Conservation (phyloP, 2,113 vertebrate genomes). For the Beaufortia kweichowensis region DNA sequence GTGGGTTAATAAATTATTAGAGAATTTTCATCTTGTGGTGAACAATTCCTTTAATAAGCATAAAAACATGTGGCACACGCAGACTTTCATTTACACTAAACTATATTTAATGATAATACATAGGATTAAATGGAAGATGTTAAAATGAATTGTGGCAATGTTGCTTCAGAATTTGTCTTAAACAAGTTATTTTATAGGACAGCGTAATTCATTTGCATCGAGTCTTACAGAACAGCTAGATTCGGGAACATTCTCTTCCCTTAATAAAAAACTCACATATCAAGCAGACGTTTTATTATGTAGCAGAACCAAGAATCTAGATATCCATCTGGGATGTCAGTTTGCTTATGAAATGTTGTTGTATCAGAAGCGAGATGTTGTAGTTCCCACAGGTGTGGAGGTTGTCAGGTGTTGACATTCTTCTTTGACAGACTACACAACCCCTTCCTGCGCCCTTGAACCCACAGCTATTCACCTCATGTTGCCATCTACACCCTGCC, state of each 20-base stretch:
- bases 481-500: conserved; percentile 72
- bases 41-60: no score
- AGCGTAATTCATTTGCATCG: no score
- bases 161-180: no score
- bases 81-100: no score
- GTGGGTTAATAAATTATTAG: no score
- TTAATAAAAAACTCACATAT: neutral
- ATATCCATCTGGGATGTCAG: neutral
- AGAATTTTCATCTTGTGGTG: no score
- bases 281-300: neutral
- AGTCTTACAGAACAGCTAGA: no score
- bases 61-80: no score
- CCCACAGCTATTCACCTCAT: conserved; percentile 65
- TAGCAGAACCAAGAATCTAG: neutral
- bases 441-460: conserved; percentile 27
- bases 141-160: no score
- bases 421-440: neutral
- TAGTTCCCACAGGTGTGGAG: neutral
- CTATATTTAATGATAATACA: no score
- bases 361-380: neutral
- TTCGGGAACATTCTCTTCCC: neutral
- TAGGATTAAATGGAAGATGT: no score
- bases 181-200: no score
- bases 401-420: conserved; percentile 24
- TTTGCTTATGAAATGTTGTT: neutral